A percentile compares a stretch with the other conserved stretches of the same genome.
phyloP scores from a whole-genome alignment of 2,888 invertebrate genomes.

The Strigamia maritima region DNA sequence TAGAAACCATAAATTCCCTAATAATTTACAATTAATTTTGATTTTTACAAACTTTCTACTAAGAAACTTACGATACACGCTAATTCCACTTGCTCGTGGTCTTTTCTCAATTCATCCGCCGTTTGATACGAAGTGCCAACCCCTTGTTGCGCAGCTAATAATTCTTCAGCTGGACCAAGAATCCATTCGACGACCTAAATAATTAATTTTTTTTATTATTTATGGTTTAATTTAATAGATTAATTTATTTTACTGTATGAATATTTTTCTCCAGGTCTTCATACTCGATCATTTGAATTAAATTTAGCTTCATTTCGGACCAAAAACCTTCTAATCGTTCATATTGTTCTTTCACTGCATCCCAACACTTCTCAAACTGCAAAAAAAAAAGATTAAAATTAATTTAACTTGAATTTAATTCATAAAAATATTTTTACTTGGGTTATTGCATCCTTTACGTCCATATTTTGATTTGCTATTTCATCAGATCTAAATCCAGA shows the following conservation, averaged over 20 bases:
- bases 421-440: neutral
- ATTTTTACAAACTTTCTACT: neutral
- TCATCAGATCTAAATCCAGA: conserved; percentile 43
- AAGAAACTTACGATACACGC: conserved; percentile 63
- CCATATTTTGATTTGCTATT: conserved; percentile 26
- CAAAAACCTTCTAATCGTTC: conserved; percentile 18
- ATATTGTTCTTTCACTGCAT: neutral
- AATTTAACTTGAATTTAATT: neutral
- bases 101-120: conserved; percentile 68
- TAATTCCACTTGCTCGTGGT: conserved; percentile 71
- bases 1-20: conserved; percentile 74
- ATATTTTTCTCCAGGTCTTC: conserved; percentile 35
- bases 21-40: neutral
- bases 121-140: conserved; percentile 63
- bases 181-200: conserved; percentile 72
- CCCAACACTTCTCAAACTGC: neutral
- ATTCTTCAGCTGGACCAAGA: conserved; percentile 69
- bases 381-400: neutral
- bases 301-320: neutral
- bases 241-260: neutral
- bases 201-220: neutral
- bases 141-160: conserved; percentile 66
- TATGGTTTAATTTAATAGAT: neutral
- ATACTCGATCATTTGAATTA: conserved; percentile 34
- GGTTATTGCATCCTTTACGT: neutral